These are phyloP conservation scores for Mus spicilegus DNA, from an alignment of 2,113 vertebrate genomes.

Conservation along the genomic window DNA sequence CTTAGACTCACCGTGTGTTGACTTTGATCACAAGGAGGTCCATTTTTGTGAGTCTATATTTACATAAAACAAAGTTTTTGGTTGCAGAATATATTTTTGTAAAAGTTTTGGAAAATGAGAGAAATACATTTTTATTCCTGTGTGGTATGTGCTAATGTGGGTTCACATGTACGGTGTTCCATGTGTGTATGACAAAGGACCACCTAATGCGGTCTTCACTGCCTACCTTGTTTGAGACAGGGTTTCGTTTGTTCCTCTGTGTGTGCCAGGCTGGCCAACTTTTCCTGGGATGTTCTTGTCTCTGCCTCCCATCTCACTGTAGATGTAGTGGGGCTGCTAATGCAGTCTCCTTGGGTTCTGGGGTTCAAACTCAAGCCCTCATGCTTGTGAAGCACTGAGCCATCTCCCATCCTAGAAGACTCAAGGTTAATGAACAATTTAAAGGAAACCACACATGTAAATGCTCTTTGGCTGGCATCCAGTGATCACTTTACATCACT, in stretches of 20 bases:
- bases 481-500: not conserved
- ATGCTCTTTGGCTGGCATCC: not conserved
- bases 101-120: constrained; percentile 16
- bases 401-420: not conserved
- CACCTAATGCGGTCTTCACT: not conserved
- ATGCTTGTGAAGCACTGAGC: not conserved
- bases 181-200: not conserved
- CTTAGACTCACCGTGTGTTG: not conserved
- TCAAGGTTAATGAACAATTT: not conserved
- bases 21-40: not conserved
- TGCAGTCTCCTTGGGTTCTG: not conserved
- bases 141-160: not conserved
- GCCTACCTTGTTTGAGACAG: too few relatives aligned
- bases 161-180: not conserved
- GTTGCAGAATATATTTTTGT: not conserved
- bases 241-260: too few relatives aligned
- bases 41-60: not conserved
- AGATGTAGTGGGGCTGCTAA: not conserved
- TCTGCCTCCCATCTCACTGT: not conserved
- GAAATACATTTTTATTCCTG: not conserved
- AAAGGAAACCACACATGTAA: not conserved
- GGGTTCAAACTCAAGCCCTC: not conserved
- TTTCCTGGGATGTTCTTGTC: too few relatives aligned
- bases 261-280: not conserved
- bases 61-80: not conserved